Evolutionary conservation across 1,140 invertebrate species (phyloP), one percentile per base, ranked within the genome.

Genomic region (Hyles euphorbiae): DNA sequence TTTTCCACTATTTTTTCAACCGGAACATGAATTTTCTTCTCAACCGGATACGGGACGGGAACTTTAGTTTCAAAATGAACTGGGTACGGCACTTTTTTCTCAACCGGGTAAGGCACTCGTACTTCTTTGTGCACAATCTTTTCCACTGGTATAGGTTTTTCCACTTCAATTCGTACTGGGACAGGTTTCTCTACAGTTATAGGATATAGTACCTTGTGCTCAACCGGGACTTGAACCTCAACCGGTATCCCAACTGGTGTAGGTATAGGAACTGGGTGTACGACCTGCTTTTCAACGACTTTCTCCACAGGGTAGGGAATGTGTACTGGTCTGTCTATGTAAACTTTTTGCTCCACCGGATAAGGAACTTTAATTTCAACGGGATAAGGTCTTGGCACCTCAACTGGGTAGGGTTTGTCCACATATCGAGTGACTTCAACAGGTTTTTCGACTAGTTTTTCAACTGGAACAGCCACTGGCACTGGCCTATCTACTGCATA

Each of bases 1-100:
- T 91, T 92, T 69, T 92, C 91, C 0, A 92, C 86, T 45, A 92
- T 89, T 63, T 87, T 90, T 52, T 91, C 90, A n/a, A 90, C 89
- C 34, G 76, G 72, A 1, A 75, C 67, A 32, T 77, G 81, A 9
- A 87, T 58, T 60, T 87, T 78, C 45, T 83, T 83, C 3, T 90
- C 90, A n/a, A 90, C 86, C 0, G 86, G 76, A 69, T 91, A 89
- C 0, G 90, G 68, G 67, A 87, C 74, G 0, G 78, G 76, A 5
- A 83, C 79, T 65, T 83, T 71, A 5, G 83, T 87, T 65, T 88
- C 81, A 46, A 83, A 76, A 9, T 70, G 75, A 2, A 88, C 84
- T 4, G 82, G 82, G 56, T 84, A 83, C 7, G 80, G 77, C 34
- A 88, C 77, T 60, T 58, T 67, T 45, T 81, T 85, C 58, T 87